phyloP scores from a whole-genome alignment of 2,113 vertebrate genomes.

The Dicentrarchus labrax region DNA sequence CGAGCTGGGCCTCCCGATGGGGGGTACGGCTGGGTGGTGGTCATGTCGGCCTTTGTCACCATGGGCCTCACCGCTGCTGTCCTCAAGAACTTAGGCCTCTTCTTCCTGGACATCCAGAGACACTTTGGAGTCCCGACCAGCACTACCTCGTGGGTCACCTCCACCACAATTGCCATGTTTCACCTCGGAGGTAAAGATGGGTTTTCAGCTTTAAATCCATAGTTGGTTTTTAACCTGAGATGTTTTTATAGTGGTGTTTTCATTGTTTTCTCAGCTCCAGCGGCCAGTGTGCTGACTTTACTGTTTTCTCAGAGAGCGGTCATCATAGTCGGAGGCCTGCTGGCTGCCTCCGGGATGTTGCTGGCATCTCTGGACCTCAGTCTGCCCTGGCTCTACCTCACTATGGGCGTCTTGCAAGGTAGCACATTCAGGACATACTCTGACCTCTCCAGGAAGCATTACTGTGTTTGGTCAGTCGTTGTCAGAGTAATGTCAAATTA shows the following conservation, averaged over 20 bases:
- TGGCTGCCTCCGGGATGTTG: constrained; percentile 68
- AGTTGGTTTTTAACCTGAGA: background rate
- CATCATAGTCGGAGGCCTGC: constrained; percentile 72
- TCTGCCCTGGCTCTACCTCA: constrained; percentile 78
- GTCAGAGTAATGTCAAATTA: background rate
- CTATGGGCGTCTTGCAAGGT: constrained; percentile 81
- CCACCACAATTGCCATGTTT: constrained; percentile 82
- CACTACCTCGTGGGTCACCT: constrained; percentile 86
- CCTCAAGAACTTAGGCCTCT: constrained; percentile 85
- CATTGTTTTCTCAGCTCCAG: constrained; percentile 66
- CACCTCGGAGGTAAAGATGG: constrained; percentile 81
- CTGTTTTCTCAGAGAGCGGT: constrained; percentile 73
- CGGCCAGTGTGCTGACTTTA: constrained; percentile 72
- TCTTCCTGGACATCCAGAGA: constrained; percentile 86
- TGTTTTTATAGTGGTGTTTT: background rate
- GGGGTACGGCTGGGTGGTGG: constrained; percentile 87
- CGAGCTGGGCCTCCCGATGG: constrained; percentile 69
- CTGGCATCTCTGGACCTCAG: constrained; percentile 76
- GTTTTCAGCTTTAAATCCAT: background rate
- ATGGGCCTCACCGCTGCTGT: constrained; percentile 84
- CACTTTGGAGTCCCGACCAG: constrained; percentile 83
- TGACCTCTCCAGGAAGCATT: background rate
- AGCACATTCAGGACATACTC: background rate
- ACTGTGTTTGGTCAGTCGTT: background rate
- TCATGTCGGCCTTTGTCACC: constrained; percentile 81